These are phyloP conservation scores for Athripsodes cinereus DNA, from an alignment of 2,888 invertebrate genomes.

Conservation along the genomic window DNA sequence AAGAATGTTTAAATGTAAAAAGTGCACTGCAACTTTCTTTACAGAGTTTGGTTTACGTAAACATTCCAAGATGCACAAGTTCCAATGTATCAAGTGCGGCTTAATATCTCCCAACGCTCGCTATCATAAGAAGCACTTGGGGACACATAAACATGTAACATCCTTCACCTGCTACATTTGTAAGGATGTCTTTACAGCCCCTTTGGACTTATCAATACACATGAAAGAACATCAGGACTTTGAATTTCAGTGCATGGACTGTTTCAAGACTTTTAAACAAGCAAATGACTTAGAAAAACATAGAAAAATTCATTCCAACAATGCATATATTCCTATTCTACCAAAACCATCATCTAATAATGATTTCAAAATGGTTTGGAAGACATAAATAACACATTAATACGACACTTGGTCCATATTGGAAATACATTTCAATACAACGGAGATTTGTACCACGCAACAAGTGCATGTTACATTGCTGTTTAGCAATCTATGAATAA, in stretches of 20 bases:
- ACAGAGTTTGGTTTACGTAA: neutral
- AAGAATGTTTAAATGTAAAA: neutral
- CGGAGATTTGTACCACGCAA: too few species aligned
- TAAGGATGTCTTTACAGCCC: neutral
- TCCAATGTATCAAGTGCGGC: neutral
- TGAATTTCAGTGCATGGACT: neutral
- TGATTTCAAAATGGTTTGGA: slow-evolving; percentile 2
- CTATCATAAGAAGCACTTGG: neutral
- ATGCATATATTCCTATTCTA: neutral
- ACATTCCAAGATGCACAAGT: neutral
- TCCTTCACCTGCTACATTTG: neutral
- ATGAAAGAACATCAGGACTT: neutral
- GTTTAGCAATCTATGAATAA: too few species aligned
- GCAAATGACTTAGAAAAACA: neutral
- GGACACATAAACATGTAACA: neutral
- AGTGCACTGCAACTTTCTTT: neutral
- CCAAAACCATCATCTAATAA: neutral
- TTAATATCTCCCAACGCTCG: neutral
- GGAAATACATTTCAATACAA: too few species aligned
- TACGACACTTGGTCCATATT: too few species aligned
- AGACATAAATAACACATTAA: too few species aligned
- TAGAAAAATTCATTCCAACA: neutral
- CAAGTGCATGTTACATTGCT: too few species aligned
- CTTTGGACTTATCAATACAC: neutral
- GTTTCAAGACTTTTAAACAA: neutral